Evolutionary conservation across 2,888 invertebrate genomes (phyloP).

Genomic region (Limnephilus lunatus): DNA sequence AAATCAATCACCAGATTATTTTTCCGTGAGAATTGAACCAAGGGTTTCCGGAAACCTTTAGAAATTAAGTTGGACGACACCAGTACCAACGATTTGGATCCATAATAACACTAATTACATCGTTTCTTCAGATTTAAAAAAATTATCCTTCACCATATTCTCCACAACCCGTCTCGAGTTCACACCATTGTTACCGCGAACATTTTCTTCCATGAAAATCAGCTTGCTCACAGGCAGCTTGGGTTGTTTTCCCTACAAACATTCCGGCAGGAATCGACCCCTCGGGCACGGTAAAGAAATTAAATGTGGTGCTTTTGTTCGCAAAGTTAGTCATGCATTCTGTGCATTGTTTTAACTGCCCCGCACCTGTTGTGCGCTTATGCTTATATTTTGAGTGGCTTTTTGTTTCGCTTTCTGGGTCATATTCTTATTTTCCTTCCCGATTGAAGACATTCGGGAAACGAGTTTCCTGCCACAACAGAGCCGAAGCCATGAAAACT

Average conservation of each 20-base stretch:
- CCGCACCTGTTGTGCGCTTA: conserved; percentile 34
- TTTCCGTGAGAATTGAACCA: no score
- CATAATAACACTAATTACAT: no score
- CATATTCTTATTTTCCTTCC: conserved; percentile 26
- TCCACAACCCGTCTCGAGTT: neutral
- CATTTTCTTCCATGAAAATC: neutral
- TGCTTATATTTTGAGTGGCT: neutral
- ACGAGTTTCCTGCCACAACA: conserved; percentile 5
- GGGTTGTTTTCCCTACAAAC: neutral
- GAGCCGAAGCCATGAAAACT: conserved; percentile 11
- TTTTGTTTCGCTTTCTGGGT: conserved; percentile 23
- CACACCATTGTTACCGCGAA: neutral
- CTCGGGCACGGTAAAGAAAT: neutral
- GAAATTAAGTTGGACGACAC: no score
- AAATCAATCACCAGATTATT: no score
- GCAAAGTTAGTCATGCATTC: conserved; percentile 28
- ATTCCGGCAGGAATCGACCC: neutral
- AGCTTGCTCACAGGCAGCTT: neutral
- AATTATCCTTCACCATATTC: neutral
- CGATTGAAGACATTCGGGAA: conserved; percentile 6
- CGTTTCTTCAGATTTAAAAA: neutral
- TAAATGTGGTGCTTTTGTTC: neutral
- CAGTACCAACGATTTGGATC: no score
- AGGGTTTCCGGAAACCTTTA: no score
- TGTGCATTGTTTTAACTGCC: conserved; percentile 44